A percentile compares a stretch with the other conserved stretches of the same genome.
phyloP scores from a whole-genome alignment of 1,140 invertebrate species.

The Calliphora vicina region DNA sequence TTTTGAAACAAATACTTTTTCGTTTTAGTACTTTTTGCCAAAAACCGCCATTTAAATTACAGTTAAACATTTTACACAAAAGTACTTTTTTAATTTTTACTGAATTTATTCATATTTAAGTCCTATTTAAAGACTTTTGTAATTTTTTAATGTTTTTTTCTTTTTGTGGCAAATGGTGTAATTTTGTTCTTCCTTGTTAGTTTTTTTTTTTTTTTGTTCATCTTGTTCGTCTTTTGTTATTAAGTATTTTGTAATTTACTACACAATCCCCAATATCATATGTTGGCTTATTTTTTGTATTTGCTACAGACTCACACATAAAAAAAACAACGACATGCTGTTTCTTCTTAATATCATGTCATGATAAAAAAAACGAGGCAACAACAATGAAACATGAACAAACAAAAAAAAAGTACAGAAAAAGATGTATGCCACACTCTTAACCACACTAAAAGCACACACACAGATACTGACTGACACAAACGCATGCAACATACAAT shows the following conservation, averaged over 20 bases:
- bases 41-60: too few species aligned
- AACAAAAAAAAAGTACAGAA: not conserved
- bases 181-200: not conserved
- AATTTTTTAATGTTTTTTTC: not conserved
- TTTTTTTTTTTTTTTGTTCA: too few species aligned
- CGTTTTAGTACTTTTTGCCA: too few species aligned
- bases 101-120: too few species aligned
- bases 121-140: not conserved
- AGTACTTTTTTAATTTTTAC: too few species aligned
- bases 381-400: not conserved
- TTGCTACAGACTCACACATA: not conserved
- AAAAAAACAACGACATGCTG: not conserved
- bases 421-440: constrained; percentile 16
- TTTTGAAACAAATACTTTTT: too few species aligned
- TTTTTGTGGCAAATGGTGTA: not conserved
- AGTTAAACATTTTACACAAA: too few species aligned
- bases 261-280: not conserved
- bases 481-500: not conserved
- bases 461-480: not conserved
- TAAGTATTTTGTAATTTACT: not conserved
- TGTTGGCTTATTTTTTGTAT: not conserved
- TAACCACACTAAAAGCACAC: not conserved
- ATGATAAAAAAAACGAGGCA: not conserved
- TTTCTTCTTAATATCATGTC: not conserved
- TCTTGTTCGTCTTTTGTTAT: too few species aligned